Base-by-base conservation (phyloP, 2,113 vertebrate species). In the Xenotilapia leptura region DNA sequence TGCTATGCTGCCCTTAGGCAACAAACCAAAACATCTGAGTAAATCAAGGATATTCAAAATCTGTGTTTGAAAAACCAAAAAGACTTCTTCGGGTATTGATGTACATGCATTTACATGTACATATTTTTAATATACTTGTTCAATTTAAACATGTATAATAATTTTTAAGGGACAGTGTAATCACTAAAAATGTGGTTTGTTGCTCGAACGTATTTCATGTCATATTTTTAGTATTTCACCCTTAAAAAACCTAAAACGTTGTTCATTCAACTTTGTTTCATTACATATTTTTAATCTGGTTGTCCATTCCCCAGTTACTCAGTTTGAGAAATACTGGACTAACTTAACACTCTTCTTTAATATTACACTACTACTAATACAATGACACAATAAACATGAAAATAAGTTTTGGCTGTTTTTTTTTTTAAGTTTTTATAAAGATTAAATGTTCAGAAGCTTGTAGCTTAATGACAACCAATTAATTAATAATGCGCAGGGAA, bases 341-440 rank as follows among this genome's bases (percentile, higher is more conserved):
- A 14, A 23, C 11, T 68, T 28, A 26, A 75, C 14, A 75, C 23
- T 45, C n/a, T 10, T 47, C 23, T 47, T 75, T 42, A 75, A 28
- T 47, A 28, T 75, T 47, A 73, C 9, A 42, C 21, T 17, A 26
- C 40, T 47, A 45, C 21, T 73, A 26, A 42, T 73, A 73, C 40
- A 73, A 9, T 73, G 8, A 45, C 21, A 45, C 4, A 47, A 45
- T 73, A 45, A 73, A 73, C 21, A 45, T 73, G 5, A 10, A 73
- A 73, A 45, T 73, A 45, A 3, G 21, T 45, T 45, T 45, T 73
- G 21, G 38, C 40, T 62, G 9, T 0, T 9, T 40, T 13, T 65
- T 36, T n/a, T 2, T 0, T 0, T 0, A 28, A 33, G 19, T 65
- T 65, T 73, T 23, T 26, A 17, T 42, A 28, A 17, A 73, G 40